Conservation (phyloP, 2,888 invertebrate genomes). For the Unio pictorum region DNA sequence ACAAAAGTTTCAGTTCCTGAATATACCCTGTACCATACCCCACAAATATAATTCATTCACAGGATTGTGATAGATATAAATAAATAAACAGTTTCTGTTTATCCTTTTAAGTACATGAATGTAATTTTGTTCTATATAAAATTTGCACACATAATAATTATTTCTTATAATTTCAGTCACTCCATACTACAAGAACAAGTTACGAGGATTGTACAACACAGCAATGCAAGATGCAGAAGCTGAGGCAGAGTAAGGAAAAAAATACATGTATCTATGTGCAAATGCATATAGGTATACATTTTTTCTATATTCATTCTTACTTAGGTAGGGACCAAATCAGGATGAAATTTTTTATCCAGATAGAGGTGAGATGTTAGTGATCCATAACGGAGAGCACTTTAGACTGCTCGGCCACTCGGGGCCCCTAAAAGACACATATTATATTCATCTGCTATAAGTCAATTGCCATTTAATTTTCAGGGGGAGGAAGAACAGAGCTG, state of each 20-base stretch:
- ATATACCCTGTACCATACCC: no score
- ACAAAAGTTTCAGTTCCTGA: no score
- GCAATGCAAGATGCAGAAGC: slow-evolving; percentile 86
- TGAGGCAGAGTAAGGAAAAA: slow-evolving; percentile 81
- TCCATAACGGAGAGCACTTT: no score
- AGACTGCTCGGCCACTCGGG: no score
- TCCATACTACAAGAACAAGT: slow-evolving; percentile 78
- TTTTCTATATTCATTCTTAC: neutral
- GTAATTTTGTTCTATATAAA: neutral
- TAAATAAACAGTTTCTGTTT: neutral
- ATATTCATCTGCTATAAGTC: no score
- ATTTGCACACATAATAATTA: neutral
- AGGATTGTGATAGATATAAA: no score
- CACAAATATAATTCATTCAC: no score
- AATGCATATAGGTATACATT: neutral
- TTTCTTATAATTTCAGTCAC: slow-evolving; percentile 59
- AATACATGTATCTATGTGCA: neutral
- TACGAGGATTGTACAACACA: slow-evolving; percentile 85
- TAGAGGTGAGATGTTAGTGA: no score
- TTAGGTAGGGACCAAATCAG: neutral
- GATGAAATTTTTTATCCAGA: neutral
- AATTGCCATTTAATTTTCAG: no score
- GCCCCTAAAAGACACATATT: no score
- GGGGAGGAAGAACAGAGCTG: no score
- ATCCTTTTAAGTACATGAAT: neutral